These are phyloP conservation scores for Carposina sasakii DNA, from an alignment of 1,140 invertebrate species.

Conservation along the genomic window DNA sequence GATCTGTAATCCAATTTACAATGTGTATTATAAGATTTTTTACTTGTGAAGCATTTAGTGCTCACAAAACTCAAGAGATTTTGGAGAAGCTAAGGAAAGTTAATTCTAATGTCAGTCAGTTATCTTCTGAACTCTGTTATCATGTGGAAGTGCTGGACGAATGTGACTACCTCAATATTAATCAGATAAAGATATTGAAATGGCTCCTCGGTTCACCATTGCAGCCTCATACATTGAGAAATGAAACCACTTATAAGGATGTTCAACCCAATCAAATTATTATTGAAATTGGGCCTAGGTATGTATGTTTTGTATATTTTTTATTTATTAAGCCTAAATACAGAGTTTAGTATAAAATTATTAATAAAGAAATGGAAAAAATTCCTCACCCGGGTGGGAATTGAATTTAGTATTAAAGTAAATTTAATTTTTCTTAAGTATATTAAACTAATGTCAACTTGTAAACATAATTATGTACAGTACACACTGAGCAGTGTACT, in stretches of 20 bases:
- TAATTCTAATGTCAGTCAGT: constrained; percentile 53
- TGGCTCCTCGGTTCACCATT: constrained; percentile 83
- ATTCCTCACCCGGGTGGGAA: no score
- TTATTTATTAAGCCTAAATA: no score
- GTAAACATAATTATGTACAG: no score
- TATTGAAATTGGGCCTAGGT: constrained; percentile 88
- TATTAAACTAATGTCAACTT: no score
- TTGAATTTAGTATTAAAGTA: no score
- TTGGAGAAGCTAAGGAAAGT: constrained; percentile 53
- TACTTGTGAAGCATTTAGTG: constrained; percentile 57
- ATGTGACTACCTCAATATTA: constrained; percentile 62
- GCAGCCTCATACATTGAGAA: constrained; percentile 70
- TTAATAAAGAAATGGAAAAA: no score
- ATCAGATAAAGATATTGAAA: constrained; percentile 75
- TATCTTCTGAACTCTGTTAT: constrained; percentile 86
- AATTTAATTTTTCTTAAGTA: no score
- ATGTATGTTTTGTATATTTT: no score
- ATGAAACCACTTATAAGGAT: constrained; percentile 57
- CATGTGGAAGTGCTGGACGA: constrained; percentile 79
- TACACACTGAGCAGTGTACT: no score
- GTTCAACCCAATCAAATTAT: constrained; percentile 63
- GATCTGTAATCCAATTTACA: constrained; percentile 6
- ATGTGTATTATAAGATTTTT: constrained; percentile 68
- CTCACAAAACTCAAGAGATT: constrained; percentile 63
- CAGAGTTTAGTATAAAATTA: no score